These are phyloP conservation scores for Macroteleia sp. DNA, from an alignment of 2,888 invertebrate species.

Conservation along the genomic window DNA sequence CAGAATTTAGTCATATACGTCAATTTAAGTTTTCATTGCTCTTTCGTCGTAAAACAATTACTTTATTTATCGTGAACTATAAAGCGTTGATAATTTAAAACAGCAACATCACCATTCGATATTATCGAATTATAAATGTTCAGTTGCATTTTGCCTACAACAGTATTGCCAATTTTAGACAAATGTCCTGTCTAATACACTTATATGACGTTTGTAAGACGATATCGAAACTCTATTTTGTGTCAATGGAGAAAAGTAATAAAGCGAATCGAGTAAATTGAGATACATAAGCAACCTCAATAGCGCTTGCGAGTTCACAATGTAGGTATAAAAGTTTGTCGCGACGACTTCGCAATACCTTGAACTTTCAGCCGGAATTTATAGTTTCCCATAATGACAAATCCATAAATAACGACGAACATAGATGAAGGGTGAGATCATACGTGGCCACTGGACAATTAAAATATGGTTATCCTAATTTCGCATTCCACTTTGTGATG, in stretches of 20 bases:
- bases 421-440: conserved; percentile 14
- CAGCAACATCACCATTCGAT: too few species aligned
- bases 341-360: background rate
- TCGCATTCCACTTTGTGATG: conserved; percentile 15
- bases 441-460: conserved; percentile 8
- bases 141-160: background rate
- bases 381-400: conserved; percentile 8
- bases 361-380: conserved; percentile 13
- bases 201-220: background rate
- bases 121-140: background rate
- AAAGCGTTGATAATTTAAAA: too few species aligned
- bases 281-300: conserved; percentile 1
- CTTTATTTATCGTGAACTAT: too few species aligned
- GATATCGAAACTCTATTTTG: conserved; percentile 1
- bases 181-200: background rate
- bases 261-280: conserved; percentile 10
- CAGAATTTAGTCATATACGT: too few species aligned
- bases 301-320: conserved; percentile 1
- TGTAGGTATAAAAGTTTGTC: conserved; percentile 3
- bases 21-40: too few species aligned
- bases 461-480: conserved; percentile 19
- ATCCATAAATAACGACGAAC: conserved; percentile 13
- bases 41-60: too few species aligned
- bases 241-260: conserved; percentile 7
- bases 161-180: background rate